These are phyloP conservation scores for Napeogenes sylphis DNA, from an alignment of 2,888 invertebrate species.

Conservation along the genomic window DNA sequence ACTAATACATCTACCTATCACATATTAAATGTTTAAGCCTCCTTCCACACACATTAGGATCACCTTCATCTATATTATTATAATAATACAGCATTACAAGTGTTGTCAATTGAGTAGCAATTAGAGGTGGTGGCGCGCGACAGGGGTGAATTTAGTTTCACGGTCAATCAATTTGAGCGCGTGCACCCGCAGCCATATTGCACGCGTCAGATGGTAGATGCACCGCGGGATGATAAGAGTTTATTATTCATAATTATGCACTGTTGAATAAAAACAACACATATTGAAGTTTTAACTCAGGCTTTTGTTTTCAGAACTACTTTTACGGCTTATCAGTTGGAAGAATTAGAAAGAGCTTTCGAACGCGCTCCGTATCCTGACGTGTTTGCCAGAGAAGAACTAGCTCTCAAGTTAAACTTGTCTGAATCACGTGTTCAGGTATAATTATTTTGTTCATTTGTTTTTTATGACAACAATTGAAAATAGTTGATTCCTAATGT, in stretches of 20 bases:
- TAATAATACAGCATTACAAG: constrained; percentile 36
- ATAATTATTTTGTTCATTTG: constrained; percentile 12
- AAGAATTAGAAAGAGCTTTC: constrained; percentile 95
- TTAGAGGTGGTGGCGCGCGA: constrained; percentile 58
- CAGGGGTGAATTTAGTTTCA: constrained; percentile 76
- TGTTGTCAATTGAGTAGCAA: constrained; percentile 66
- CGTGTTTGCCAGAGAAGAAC: constrained; percentile 95
- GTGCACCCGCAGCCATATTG: constrained; percentile 75
- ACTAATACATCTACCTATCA: not conserved
- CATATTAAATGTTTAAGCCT: too few species aligned
- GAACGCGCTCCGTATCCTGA: constrained; percentile 97
- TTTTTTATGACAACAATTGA: not conserved
- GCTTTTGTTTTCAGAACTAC: constrained; percentile 85
- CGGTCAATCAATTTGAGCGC: constrained; percentile 76
- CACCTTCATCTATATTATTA: too few species aligned
- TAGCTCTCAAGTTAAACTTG: constrained; percentile 92
- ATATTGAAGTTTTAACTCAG: not conserved
- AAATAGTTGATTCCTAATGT: not conserved
- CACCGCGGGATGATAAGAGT: constrained; percentile 43
- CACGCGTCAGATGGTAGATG: constrained; percentile 74
- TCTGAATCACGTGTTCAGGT: constrained; percentile 84
- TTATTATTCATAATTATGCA: constrained; percentile 44
- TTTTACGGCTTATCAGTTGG: constrained; percentile 95
- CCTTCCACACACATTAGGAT: too few species aligned
- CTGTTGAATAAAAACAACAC: constrained; percentile 9